Evolutionary conservation across 2,888 invertebrate species (phyloP).

Genomic region (Pantelozetes paolii): DNA sequence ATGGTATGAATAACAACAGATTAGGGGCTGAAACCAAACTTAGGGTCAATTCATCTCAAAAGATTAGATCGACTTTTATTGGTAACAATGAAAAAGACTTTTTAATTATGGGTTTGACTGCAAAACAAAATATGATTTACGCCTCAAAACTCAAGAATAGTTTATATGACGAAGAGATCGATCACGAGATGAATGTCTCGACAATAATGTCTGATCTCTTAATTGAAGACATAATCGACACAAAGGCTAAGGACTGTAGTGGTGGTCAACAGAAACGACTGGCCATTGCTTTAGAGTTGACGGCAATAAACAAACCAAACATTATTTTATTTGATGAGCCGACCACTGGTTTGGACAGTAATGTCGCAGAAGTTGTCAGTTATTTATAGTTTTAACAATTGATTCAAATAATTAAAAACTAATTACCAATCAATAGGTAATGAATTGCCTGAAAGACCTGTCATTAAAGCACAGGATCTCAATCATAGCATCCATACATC

Average conservation of each 20-base stretch:
- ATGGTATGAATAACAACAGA: not conserved
- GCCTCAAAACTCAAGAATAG: not conserved
- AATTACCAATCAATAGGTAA: not conserved
- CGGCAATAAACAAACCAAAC: not conserved
- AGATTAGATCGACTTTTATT: not conserved
- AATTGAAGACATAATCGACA: not conserved
- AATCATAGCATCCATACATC: conserved; percentile 19
- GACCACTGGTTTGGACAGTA: not conserved
- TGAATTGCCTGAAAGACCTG: not conserved
- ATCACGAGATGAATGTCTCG: not conserved
- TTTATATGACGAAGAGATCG: not conserved
- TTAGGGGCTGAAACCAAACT: not conserved
- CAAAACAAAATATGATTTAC: not conserved
- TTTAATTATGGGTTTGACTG: not conserved
- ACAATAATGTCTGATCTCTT: not conserved
- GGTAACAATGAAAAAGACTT: not conserved
- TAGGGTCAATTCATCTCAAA: not conserved
- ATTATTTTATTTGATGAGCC: not conserved
- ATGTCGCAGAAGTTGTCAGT: not conserved
- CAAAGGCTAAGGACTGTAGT: not conserved
- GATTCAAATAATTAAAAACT: not conserved
- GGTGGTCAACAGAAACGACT: not conserved
- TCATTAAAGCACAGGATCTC: not conserved
- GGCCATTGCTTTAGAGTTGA: not conserved
- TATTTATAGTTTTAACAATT: not conserved